Percentiles rank a stretch among this genome's conserved stretches.
These are phyloP conservation scores for Pseudochirops cupreus DNA, from an alignment of 2,797 vertebrate genomes.

Conservation along the genomic window DNA sequence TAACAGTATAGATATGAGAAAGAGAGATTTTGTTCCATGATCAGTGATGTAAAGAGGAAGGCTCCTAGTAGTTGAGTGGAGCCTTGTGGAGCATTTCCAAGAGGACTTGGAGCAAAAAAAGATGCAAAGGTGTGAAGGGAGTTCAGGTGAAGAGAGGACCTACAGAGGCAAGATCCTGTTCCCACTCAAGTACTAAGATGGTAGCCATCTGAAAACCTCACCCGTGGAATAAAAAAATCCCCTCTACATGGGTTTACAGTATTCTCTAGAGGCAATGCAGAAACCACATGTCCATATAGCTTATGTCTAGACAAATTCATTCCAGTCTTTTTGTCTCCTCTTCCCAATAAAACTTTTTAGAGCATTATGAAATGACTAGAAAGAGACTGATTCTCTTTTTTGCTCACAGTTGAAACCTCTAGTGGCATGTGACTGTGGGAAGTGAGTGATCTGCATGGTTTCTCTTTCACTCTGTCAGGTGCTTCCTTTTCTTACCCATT, in stretches of 20 bases:
- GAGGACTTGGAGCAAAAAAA: background rate
- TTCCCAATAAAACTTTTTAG: background rate
- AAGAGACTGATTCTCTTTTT: background rate
- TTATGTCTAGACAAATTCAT: background rate
- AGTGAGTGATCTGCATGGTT: constrained; percentile 60
- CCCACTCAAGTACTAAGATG: background rate
- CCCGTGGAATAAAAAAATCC: background rate
- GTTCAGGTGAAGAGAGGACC: background rate
- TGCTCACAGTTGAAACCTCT: constrained; percentile 33
- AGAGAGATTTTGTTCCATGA: background rate
- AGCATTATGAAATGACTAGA: constrained; percentile 25
- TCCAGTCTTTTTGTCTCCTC: background rate
- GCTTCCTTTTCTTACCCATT: constrained; percentile 75
- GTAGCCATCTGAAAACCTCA: background rate
- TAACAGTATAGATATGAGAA: background rate
- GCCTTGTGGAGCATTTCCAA: background rate
- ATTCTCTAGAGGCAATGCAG: background rate
- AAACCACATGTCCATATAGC: background rate
- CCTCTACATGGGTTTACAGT: background rate
- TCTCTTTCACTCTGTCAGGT: constrained; percentile 64
- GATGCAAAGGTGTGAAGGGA: background rate
- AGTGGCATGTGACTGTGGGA: constrained; percentile 72
- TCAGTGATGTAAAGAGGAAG: background rate
- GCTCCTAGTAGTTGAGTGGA: background rate
- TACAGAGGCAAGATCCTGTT: background rate